Conservation (phyloP, 1,140 invertebrate genomes). For the Drosophila obscura region DNA sequence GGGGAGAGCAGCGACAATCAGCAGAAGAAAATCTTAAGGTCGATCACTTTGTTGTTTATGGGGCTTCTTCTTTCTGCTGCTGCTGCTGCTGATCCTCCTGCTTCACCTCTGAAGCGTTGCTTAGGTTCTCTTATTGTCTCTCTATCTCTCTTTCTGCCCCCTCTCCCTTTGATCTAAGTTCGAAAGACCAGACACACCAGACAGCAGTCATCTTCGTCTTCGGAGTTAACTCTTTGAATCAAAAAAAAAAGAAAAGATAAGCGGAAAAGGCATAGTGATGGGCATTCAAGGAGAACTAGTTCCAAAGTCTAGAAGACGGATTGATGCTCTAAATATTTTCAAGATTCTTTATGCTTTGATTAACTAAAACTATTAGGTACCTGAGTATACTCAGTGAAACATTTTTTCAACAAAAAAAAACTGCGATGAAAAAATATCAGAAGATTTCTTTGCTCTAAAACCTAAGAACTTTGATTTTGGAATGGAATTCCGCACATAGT, state of each 20-base stretch:
- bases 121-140: background rate
- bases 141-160: background rate
- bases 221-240: too few relatives aligned
- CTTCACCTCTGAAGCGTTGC: too few relatives aligned
- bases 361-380: too few relatives aligned
- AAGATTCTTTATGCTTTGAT: too few relatives aligned
- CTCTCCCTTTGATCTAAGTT: background rate
- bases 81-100: background rate
- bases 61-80: constrained; percentile 54
- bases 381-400: too few relatives aligned
- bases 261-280: constrained; percentile 4
- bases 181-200: constrained; percentile 39
- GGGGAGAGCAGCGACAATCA: constrained; percentile 50
- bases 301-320: background rate
- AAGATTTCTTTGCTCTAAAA: too few relatives aligned
- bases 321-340: too few relatives aligned
- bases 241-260: too few relatives aligned
- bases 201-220: constrained; percentile 5
- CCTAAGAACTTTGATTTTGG: too few relatives aligned
- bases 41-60: constrained; percentile 81
- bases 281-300: constrained; percentile 1
- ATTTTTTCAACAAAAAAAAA: too few relatives aligned
- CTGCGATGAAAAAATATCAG: too few relatives aligned
- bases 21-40: constrained; percentile 76
- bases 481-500: too few relatives aligned